These are phyloP conservation scores for Slavum lentiscoides DNA, from an alignment of 2,888 invertebrate species.

Conservation along the genomic window DNA sequence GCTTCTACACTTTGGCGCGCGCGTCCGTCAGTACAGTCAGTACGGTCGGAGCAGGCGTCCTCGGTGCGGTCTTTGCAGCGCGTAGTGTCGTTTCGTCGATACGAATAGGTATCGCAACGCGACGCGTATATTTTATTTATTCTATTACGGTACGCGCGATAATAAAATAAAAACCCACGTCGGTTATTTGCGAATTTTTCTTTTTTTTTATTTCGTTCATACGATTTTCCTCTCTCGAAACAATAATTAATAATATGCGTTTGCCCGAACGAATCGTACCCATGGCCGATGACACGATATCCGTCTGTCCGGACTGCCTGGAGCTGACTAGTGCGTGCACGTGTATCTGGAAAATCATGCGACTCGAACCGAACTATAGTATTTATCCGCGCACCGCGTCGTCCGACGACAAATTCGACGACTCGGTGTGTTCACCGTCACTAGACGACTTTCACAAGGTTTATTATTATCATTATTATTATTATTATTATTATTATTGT, in stretches of 20 bases:
- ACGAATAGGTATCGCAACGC: too few species aligned
- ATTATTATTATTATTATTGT: neutral
- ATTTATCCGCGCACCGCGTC: constrained; percentile 13
- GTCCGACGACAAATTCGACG: constrained; percentile 10
- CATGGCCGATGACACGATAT: neutral
- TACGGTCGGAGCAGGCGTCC: too few species aligned
- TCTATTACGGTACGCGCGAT: too few species aligned
- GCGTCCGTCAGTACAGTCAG: too few species aligned
- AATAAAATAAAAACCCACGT: too few species aligned
- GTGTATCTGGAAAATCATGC: constrained; percentile 27
- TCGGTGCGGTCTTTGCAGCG: too few species aligned
- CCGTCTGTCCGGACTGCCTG: constrained; percentile 32
- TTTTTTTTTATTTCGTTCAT: too few species aligned
- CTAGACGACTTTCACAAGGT: neutral
- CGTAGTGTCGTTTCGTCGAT: too few species aligned
- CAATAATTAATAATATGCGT: neutral
- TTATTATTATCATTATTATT: neutral
- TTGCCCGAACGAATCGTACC: constrained; percentile 16
- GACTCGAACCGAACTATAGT: constrained; percentile 27
- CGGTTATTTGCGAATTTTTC: too few species aligned
- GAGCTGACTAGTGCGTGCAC: neutral
- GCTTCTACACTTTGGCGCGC: too few species aligned
- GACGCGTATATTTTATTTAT: too few species aligned
- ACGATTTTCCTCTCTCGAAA: neutral
- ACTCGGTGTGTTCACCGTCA: neutral